phyloP scores from a whole-genome alignment of 2,797 vertebrate genomes.

The Allobates femoralis region DNA sequence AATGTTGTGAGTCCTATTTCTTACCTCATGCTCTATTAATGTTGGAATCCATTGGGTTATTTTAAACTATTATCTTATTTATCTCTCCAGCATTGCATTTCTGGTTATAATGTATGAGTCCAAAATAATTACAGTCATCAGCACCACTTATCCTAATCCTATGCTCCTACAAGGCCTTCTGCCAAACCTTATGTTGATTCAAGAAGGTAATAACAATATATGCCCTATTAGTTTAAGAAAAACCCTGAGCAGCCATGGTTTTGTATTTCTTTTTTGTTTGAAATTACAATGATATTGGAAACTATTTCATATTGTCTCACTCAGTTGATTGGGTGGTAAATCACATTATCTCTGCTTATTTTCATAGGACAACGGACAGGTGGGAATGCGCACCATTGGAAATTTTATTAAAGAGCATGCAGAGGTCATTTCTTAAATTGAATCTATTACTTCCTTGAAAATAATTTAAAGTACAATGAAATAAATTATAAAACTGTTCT shows the following conservation, averaged over 20 bases:
- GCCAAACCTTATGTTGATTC: not conserved
- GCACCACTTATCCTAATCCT: not conserved
- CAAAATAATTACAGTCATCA: not conserved
- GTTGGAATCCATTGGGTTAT: constrained; percentile 22
- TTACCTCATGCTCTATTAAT: constrained; percentile 13
- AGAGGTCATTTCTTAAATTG: no score
- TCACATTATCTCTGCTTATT: not conserved
- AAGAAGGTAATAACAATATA: not conserved
- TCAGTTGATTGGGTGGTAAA: not conserved
- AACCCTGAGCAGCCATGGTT: not conserved
- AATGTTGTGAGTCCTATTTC: not conserved
- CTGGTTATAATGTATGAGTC: not conserved
- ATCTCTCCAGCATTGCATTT: not conserved
- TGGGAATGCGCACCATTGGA: no score
- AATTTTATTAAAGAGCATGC: no score
- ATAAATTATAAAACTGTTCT: no score
- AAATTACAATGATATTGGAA: not conserved
- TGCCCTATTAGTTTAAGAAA: not conserved
- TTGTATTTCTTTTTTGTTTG: not conserved
- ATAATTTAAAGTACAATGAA: no score
- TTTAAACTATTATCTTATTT: not conserved
- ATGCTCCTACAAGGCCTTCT: not conserved
- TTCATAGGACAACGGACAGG: no score
- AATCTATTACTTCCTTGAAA: no score
- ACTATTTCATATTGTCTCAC: not conserved